phyloP scores from a whole-genome alignment of 2,797 vertebrate species.

The Huso huso region DNA sequence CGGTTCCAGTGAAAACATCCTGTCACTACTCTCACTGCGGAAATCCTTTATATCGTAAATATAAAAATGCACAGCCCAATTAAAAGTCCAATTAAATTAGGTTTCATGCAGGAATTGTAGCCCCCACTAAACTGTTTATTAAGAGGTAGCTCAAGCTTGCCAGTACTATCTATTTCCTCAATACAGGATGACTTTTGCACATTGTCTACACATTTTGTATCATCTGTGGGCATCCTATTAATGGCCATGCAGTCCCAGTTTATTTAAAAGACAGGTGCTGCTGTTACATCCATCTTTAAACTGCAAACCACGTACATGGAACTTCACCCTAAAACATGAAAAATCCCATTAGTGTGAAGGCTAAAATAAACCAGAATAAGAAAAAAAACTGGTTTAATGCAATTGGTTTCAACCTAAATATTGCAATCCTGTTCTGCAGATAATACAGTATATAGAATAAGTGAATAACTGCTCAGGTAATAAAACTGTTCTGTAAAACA shows the following conservation, averaged over 20 bases:
- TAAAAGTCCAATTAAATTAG: slow-evolving; percentile 53
- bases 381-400: no score
- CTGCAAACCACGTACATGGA: background rate
- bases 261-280: background rate
- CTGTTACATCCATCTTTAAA: background rate
- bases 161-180: slow-evolving; percentile 42
- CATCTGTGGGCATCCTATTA: background rate
- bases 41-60: slow-evolving; percentile 34
- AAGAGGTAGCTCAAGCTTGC: slow-evolving; percentile 48
- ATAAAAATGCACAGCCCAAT: slow-evolving; percentile 12
- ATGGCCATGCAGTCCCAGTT: background rate
- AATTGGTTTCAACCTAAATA: no score
- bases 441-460: no score
- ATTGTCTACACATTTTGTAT: background rate
- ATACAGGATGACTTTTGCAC: background rate
- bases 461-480: no score
- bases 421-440: no score
- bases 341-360: background rate
- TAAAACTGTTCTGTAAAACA: no score
- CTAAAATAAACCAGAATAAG: no score
- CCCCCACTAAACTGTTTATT: slow-evolving; percentile 56
- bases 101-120: slow-evolving; percentile 52
- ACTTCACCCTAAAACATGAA: background rate
- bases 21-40: slow-evolving; percentile 50
- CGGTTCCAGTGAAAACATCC: slow-evolving; percentile 42